Base-by-base conservation (phyloP, 2,888 invertebrate genomes). In the Metallyticus violacea region DNA sequence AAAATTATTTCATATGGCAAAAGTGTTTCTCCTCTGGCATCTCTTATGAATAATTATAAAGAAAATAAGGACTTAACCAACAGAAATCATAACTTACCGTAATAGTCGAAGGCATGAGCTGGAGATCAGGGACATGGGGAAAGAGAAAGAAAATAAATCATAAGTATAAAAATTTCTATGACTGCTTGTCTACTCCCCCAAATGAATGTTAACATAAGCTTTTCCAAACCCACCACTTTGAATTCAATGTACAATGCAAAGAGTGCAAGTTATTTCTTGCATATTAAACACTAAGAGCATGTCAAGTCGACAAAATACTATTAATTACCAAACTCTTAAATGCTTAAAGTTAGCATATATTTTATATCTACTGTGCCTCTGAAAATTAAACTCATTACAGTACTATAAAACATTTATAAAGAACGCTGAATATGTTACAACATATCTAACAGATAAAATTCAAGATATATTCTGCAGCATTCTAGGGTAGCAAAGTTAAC, bases 51-150 rank as follows among this genome's bases (percentile, higher is more conserved):
- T 79, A 86, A 85, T 7, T 77, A 83, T 80, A 88, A 83, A 85
- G 79, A 62, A 77, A 85, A 77, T 30, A 62, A 87, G 80, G 85
- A 79, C 30, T 86, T 85, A 91, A 91, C 90, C 93, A 93, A 94
- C 93, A 94, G 94, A 94, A 95, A 95, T 94, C 94, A 94, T 94
- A 95, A 98, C 98, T 98, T 97, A 99, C 98, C 98, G 97, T 98
- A 98, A 94, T 98, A 98, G 94, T 98, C 98, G 95, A 98, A 97
- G 93, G 98, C 97, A 95, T 97, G 98, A 94, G 98, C 98, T 97
- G 93, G 89, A 87, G 88, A 77, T 76, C 28, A 91, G 90, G 89
- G 89, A 91, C 91, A 79, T 79, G 85, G 90, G 90, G 90, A 90
- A 91, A 90, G 91, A 91, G 90, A 89, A 89, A 91, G 91, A 90